Conservation (phyloP, 2,113 vertebrate genomes). For the Eulacestoma nigropectus region DNA sequence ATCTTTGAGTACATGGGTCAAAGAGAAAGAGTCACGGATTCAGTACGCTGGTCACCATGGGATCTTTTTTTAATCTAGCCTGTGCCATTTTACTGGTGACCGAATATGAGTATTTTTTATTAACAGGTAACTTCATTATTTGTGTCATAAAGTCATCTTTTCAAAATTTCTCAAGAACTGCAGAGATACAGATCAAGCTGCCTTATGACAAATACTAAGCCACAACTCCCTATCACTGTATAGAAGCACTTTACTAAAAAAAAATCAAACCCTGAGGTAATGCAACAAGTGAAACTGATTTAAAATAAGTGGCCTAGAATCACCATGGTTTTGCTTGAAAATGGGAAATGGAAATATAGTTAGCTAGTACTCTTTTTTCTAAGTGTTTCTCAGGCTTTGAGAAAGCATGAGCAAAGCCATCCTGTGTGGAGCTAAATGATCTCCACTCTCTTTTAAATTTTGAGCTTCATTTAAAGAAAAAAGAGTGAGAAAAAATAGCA, state of each 20-base stretch:
- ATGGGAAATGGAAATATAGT: not conserved
- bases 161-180: not conserved
- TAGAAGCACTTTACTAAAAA: not conserved
- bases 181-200: not conserved
- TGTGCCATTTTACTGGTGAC: not conserved
- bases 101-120: not conserved
- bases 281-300: not conserved
- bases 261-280: not conserved
- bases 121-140: not conserved
- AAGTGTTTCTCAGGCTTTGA: not conserved
- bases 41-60: rapidly evolving
- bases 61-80: not conserved
- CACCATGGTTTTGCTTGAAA: not conserved
- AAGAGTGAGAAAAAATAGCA: not conserved
- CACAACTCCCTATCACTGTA: not conserved
- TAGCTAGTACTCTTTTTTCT: not conserved
- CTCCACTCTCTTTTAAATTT: not conserved
- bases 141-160: not conserved
- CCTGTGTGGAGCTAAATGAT: not conserved
- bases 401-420: not conserved
- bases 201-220: not conserved
- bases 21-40: not conserved
- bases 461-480: not conserved
- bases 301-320: not conserved
- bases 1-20: not conserved